These are phyloP conservation scores for Poeciliopsis turneri DNA, from an alignment of 2,797 vertebrate genomes.

Conservation along the genomic window DNA sequence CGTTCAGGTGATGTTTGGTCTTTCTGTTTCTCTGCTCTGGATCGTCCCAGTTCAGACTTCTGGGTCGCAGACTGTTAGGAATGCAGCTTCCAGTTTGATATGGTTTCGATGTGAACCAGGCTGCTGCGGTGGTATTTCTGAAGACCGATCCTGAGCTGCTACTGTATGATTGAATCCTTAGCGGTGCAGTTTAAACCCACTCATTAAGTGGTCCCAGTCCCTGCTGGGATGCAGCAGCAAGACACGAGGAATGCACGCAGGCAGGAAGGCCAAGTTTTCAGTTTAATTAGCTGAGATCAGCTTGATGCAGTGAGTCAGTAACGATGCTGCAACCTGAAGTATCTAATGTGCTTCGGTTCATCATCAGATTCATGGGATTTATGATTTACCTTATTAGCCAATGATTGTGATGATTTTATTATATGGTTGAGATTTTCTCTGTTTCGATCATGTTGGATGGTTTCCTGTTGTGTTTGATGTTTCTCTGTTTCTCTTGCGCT, in stretches of 20 bases:
- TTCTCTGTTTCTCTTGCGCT: background rate
- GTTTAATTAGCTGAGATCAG: conserved; percentile 32
- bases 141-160: background rate
- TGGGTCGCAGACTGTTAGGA: conserved; percentile 1
- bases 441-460: background rate
- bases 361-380: background rate
- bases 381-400: background rate
- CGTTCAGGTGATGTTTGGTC: too few species aligned
- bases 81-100: background rate
- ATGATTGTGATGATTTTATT: background rate
- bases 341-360: background rate
- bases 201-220: conserved; percentile 20
- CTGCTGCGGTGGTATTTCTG: conserved; percentile 10
- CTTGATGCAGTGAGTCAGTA: conserved; percentile 26
- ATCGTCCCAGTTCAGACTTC: background rate
- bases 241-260: conserved; percentile 25
- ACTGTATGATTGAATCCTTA: conserved; percentile 3
- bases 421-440: background rate
- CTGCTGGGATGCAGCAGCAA: conserved; percentile 17
- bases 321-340: conserved; percentile 13
- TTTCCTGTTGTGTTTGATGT: background rate
- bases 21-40: background rate
- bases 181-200: conserved; percentile 17
- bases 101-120: conserved; percentile 24
- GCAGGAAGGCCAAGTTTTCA: conserved; percentile 7